Conservation (phyloP, 2,888 invertebrate genomes). For the Diachrysia chrysitis region DNA sequence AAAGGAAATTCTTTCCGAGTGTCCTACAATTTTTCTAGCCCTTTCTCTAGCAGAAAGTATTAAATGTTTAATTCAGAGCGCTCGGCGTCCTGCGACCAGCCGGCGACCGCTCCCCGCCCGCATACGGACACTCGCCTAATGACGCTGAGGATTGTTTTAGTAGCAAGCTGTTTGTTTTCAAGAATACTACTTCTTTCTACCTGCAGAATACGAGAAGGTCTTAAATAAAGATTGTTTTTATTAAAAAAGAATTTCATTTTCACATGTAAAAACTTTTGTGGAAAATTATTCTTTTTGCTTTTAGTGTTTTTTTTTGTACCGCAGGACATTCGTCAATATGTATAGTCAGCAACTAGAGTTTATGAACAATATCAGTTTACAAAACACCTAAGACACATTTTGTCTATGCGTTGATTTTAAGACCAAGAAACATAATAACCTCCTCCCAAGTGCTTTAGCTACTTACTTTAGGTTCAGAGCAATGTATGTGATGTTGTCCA, state of each 20-base stretch:
- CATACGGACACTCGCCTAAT: constrained; percentile 8
- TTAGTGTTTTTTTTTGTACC: no score
- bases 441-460: no score
- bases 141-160: background rate
- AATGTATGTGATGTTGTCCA: no score
- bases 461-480: no score
- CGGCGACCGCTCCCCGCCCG: constrained; percentile 13
- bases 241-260: background rate
- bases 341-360: no score
- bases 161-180: background rate
- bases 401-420: no score
- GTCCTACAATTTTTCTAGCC: constrained; percentile 32
- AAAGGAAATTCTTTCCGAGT: constrained; percentile 30
- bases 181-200: background rate
- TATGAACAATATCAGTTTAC: no score
- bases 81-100: background rate
- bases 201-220: background rate
- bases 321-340: no score
- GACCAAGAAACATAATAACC: no score
- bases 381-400: no score
- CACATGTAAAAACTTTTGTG: no score
- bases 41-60: constrained; percentile 43
- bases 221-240: background rate
- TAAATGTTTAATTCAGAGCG: constrained; percentile 58
- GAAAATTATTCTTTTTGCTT: no score